Conservation (phyloP, 2,888 invertebrate genomes). For the Coenonympha glycerion region DNA sequence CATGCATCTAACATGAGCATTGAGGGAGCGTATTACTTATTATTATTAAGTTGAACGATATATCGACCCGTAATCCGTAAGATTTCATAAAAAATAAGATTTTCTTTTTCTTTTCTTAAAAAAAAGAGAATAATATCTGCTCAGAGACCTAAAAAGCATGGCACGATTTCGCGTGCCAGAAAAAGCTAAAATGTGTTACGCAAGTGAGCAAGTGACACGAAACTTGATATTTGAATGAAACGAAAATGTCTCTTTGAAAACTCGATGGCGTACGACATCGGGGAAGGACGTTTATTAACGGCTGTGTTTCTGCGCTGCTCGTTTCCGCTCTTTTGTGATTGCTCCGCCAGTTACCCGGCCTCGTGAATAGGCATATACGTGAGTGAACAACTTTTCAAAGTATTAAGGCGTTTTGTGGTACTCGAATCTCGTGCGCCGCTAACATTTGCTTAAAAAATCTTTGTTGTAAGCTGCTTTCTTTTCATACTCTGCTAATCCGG, state of each 20-base stretch:
- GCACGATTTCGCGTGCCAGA: constrained; percentile 11
- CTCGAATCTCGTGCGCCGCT: constrained; percentile 25
- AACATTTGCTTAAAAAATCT: constrained; percentile 23
- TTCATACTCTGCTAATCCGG: background rate
- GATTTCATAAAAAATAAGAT: background rate
- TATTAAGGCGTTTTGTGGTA: constrained; percentile 48
- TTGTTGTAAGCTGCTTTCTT: constrained; percentile 1
- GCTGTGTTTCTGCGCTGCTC: constrained; percentile 55
- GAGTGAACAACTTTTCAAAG: constrained; percentile 51
- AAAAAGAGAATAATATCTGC: background rate
- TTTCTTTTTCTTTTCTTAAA: background rate
- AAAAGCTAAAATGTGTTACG: constrained; percentile 23
- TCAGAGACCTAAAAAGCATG: constrained; percentile 3
- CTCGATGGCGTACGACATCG: constrained; percentile 36
- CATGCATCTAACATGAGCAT: no score
- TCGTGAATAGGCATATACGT: constrained; percentile 57
- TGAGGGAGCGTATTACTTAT: no score
- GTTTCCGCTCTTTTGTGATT: constrained; percentile 59
- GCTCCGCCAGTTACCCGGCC: constrained; percentile 49
- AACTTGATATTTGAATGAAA: constrained; percentile 31
- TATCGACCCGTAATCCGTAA: background rate
- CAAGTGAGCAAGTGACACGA: constrained; percentile 24
- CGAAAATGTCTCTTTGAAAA: constrained; percentile 31
- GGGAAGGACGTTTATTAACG: constrained; percentile 59
- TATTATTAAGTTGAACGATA: no score